Conservation (phyloP, 2,113 vertebrate genomes). For the Rhegmatorhina hoffmannsi region DNA sequence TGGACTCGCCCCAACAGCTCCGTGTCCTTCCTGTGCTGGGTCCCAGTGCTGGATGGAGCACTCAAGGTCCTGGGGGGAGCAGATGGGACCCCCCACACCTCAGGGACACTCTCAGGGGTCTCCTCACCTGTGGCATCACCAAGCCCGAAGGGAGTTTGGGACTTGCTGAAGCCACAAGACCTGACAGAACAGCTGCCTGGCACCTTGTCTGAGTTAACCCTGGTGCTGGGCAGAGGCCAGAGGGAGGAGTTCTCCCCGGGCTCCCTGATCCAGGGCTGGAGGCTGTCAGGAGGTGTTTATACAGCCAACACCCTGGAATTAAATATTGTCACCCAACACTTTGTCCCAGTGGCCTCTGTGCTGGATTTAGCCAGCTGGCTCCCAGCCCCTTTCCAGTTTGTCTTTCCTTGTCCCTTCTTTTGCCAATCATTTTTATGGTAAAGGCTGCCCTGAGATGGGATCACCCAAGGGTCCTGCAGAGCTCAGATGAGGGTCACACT, state of each 20-base stretch:
- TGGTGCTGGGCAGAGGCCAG: fast-evolving
- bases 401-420: neutral
- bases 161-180: neutral
- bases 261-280: neutral
- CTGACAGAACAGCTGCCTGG: neutral
- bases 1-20: neutral
- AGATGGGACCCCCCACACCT: neutral
- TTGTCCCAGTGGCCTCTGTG: fast-evolving
- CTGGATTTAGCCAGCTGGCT: neutral
- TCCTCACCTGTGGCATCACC: neutral
- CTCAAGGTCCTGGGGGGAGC: no score
- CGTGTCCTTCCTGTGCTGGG: fast-evolving
- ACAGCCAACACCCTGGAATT: neutral
- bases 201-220: fast-evolving
- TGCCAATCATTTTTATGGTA: neutral
- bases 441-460: neutral
- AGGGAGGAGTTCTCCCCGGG: neutral
- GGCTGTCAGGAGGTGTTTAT: neutral
- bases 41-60: neutral
- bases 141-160: neutral
- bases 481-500: fast-evolving
- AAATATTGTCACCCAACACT: fast-evolving
- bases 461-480: neutral
- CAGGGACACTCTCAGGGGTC: neutral
- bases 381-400: neutral